Evolutionary conservation across 2,888 invertebrate genomes (phyloP).

Genomic region (Limnephilus auricula): DNA sequence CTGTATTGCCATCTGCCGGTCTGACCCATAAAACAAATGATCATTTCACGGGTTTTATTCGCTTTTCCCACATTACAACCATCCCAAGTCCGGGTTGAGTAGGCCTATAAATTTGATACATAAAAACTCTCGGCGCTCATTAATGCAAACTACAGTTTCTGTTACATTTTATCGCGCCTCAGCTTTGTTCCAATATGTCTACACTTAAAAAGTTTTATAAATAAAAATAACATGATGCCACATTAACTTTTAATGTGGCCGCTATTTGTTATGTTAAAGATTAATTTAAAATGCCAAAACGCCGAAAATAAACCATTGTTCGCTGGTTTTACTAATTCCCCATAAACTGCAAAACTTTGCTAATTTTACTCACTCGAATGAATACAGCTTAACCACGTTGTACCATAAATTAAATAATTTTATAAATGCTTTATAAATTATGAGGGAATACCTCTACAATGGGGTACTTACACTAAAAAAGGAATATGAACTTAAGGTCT

Average conservation of each 20-base stretch:
- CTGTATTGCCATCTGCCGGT: slow-evolving; percentile 36
- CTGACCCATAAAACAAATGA: slow-evolving; percentile 34
- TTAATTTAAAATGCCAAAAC: slow-evolving; percentile 3
- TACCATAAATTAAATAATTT: neutral
- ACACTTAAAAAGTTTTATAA: slow-evolving; percentile 29
- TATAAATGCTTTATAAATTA: neutral
- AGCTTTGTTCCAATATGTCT: slow-evolving; percentile 38
- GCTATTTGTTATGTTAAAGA: neutral
- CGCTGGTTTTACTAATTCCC: neutral
- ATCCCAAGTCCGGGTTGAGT: slow-evolving; percentile 56
- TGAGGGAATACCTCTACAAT: neutral
- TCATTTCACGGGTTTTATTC: slow-evolving; percentile 51
- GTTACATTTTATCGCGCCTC: slow-evolving; percentile 39
- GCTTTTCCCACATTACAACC: slow-evolving; percentile 58
- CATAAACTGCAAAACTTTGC: neutral
- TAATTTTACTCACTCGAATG: neutral
- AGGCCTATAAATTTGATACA: slow-evolving; percentile 57
- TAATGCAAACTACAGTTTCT: slow-evolving; percentile 49
- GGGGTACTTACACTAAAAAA: neutral
- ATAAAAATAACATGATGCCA: neutral
- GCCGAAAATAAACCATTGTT: neutral
- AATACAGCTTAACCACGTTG: neutral
- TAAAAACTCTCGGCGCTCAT: slow-evolving; percentile 53
- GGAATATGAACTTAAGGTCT: neutral
- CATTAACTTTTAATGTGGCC: slow-evolving; percentile 26